phyloP scores from a whole-genome alignment of 2,797 vertebrate species.

The Argyrosomus regius region DNA sequence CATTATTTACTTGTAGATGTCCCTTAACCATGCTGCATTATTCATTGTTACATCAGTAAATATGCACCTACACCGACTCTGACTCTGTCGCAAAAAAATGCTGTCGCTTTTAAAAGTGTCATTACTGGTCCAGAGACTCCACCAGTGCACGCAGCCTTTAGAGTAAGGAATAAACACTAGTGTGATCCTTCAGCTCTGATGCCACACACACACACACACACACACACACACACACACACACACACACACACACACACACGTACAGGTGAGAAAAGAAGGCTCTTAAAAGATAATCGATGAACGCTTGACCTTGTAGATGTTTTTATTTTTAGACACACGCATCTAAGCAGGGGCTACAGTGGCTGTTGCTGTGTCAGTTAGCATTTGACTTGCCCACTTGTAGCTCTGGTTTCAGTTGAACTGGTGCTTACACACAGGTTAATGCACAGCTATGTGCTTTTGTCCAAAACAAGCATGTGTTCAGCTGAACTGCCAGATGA shows the following conservation, averaged over 20 bases:
- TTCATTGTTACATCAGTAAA: slow-evolving; percentile 69
- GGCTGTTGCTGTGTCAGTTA: slow-evolving; percentile 24
- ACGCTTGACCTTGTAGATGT: slow-evolving; percentile 53
- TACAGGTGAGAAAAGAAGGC: slow-evolving; percentile 43
- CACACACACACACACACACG: neutral
- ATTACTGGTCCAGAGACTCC: slow-evolving; percentile 54
- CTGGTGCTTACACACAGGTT: slow-evolving; percentile 6
- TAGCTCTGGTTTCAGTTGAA: neutral
- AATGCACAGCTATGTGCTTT: neutral
- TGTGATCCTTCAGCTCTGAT: slow-evolving; percentile 14
- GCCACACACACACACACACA: neutral
- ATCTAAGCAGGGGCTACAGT: neutral
- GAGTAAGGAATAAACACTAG: slow-evolving; percentile 14
- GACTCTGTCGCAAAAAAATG: slow-evolving; percentile 43
- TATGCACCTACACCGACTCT: slow-evolving; percentile 51
- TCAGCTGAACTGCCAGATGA: slow-evolving; percentile 1
- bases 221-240: slow-evolving; percentile 13
- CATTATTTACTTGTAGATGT: slow-evolving; percentile 72
- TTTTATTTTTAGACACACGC: slow-evolving; percentile 49
- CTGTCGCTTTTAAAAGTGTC: slow-evolving; percentile 54
- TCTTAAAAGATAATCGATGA: slow-evolving; percentile 59
- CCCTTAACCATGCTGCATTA: slow-evolving; percentile 60
- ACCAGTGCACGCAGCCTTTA: slow-evolving; percentile 19
- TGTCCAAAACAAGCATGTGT: neutral
- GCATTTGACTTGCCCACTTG: neutral